phyloP scores from a whole-genome alignment of 2,888 invertebrate species.

The Luperina nickerlii region DNA sequence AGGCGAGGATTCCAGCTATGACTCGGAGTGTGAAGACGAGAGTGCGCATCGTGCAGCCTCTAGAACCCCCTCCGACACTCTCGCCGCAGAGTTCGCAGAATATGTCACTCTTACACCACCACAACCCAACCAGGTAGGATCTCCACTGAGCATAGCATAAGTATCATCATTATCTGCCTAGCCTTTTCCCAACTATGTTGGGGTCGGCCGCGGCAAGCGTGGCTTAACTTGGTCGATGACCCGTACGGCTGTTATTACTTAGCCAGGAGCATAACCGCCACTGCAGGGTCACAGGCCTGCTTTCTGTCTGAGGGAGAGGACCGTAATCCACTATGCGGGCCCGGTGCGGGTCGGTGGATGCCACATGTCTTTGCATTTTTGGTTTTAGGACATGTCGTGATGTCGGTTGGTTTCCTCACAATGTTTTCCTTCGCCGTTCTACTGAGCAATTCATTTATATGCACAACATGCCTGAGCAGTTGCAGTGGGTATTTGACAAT shows the following conservation, averaged over 20 bases:
- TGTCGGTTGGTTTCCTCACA: constrained; percentile 21
- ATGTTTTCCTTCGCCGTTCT: constrained; percentile 27
- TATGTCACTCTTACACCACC: constrained; percentile 92
- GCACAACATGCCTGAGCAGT: neutral
- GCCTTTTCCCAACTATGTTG: neutral
- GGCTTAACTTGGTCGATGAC: too few relatives aligned
- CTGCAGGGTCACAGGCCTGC: neutral
- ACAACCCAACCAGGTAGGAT: constrained; percentile 82
- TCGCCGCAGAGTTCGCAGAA: constrained; percentile 96
- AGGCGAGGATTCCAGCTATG: constrained; percentile 95
- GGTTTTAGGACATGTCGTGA: neutral
- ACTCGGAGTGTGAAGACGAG: constrained; percentile 94
- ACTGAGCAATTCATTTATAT: constrained; percentile 29
- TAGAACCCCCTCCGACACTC: constrained; percentile 95
- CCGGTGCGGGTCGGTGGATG: neutral
- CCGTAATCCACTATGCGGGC: neutral
- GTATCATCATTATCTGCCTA: neutral
- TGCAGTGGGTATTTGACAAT: constrained; percentile 39
- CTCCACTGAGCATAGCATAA: neutral
- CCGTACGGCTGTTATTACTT: too few relatives aligned
- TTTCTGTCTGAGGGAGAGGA: neutral
- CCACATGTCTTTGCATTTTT: neutral
- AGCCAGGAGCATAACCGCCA: too few relatives aligned
- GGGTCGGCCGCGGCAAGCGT: neutral
- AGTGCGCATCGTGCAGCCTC: constrained; percentile 94